Conservation (phyloP, 2,797 vertebrate genomes). For the Eurystomus glaucurus region DNA sequence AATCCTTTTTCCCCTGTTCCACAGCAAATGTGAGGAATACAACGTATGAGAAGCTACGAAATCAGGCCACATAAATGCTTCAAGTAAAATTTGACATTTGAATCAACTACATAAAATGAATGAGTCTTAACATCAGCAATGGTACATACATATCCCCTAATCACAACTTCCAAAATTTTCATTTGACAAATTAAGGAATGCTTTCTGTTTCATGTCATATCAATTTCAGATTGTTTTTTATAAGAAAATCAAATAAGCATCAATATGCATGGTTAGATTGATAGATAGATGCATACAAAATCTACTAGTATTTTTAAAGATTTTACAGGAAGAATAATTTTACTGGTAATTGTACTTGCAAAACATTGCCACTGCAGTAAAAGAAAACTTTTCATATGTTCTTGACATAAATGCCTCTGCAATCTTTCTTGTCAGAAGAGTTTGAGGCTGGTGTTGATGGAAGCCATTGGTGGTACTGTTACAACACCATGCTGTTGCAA, state of each 20-base stretch:
- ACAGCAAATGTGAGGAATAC: not conserved
- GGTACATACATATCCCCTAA: not conserved
- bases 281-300: not conserved
- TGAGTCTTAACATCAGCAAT: not conserved
- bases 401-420: not conserved
- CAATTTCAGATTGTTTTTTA: not conserved
- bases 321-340: not conserved
- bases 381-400: not conserved
- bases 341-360: not conserved
- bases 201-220: not conserved
- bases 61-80: not conserved
- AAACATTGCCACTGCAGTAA: not conserved
- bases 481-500: not conserved
- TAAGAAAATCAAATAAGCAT: not conserved
- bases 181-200: not conserved
- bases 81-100: not conserved
- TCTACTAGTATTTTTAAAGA: too few relatives aligned
- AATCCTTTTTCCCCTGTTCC: not conserved
- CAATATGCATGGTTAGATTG: not conserved
- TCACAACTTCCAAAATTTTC: not conserved
- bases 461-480: not conserved
- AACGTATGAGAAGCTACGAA: not conserved
- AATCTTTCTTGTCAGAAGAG: not conserved
- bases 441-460: not conserved
- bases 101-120: not conserved